A percentile compares a stretch with the other conserved stretches of the same genome.
These are phyloP conservation scores for Trididemnum miniatum DNA, from an alignment of 23 tunicate species.

Conservation along the genomic window DNA sequence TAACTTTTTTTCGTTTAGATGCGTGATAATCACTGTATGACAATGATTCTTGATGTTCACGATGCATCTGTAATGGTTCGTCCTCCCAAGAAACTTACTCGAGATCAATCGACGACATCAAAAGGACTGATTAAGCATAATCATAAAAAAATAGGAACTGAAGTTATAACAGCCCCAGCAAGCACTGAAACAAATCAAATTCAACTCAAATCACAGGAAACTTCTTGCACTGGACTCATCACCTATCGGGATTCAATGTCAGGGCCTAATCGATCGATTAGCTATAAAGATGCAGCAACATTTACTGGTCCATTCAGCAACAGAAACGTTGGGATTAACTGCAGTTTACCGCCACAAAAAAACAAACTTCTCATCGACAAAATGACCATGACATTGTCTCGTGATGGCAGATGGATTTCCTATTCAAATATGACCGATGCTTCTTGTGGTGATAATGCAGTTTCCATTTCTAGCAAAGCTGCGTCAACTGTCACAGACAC, in stretches of 20 bases:
- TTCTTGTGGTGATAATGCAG: constrained; percentile 22
- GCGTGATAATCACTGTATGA: not conserved
- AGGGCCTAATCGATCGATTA: not conserved
- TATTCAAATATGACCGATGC: constrained; percentile 12
- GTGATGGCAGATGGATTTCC: constrained; percentile 39
- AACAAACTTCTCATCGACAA: not conserved
- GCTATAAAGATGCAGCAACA: constrained; percentile 8
- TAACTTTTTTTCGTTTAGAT: too few species aligned
- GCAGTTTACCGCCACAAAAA: not conserved
- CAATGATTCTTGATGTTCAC: not conserved
- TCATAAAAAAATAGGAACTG: not conserved
- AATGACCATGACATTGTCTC: constrained; percentile 13
- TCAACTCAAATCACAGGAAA: not conserved
- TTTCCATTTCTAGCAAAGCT: not conserved
- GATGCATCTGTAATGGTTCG: not conserved
- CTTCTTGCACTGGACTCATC: constrained; percentile 32
- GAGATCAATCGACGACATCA: constrained; percentile 9
- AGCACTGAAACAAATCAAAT: not conserved
- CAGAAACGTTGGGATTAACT: not conserved
- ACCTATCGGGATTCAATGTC: constrained; percentile 4
- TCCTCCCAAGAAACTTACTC: not conserved
- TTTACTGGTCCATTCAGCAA: not conserved
- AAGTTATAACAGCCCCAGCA: not conserved
- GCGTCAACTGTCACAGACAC: not conserved
- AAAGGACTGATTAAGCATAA: not conserved